Percentiles rank a stretch among this genome's conserved stretches.
These are phyloP conservation scores for Sebastes minor DNA, from an alignment of 2,797 vertebrate species.

Conservation along the genomic window DNA sequence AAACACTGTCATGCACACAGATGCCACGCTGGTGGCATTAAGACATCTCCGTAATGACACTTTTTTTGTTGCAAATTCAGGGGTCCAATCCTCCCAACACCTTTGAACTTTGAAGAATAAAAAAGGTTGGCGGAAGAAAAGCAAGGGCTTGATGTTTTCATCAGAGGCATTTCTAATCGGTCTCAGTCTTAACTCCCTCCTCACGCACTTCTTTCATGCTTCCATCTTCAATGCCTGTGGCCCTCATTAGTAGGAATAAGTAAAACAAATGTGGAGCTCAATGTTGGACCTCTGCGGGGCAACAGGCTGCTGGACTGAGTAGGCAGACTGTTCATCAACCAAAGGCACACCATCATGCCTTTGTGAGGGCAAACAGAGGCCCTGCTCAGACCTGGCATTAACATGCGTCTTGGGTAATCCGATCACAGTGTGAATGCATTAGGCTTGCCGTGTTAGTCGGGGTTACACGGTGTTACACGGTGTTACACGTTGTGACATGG, in stretches of 20 bases:
- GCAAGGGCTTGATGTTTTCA: slow-evolving; percentile 3
- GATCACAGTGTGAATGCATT: too few relatives aligned
- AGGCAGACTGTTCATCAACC: not conserved
- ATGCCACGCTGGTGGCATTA: slow-evolving; percentile 21
- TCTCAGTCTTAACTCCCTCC: not conserved
- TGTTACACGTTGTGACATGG: too few relatives aligned
- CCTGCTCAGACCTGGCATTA: too few relatives aligned
- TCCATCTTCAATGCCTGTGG: slow-evolving; percentile 1
- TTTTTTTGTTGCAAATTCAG: not conserved
- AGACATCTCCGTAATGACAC: slow-evolving; percentile 25
- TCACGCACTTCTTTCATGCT: not conserved
- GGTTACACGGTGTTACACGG: too few relatives aligned
- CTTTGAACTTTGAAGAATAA: slow-evolving; percentile 17
- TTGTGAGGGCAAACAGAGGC: not conserved
- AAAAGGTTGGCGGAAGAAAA: not conserved
- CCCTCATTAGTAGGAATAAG: slow-evolving; percentile 15
- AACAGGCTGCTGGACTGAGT: not conserved
- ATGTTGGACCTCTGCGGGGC: not conserved
- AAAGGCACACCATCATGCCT: not conserved
- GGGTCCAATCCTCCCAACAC: not conserved
- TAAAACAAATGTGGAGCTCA: slow-evolving; percentile 15
- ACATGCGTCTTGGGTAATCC: too few relatives aligned
- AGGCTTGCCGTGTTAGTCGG: too few relatives aligned
- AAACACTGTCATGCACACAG: slow-evolving; percentile 33
- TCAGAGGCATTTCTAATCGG: not conserved